Evolutionary conservation across 2,888 invertebrate genomes (phyloP), one percentile per base, ranked within the genome.

Genomic region (Isoperla grammatica): DNA sequence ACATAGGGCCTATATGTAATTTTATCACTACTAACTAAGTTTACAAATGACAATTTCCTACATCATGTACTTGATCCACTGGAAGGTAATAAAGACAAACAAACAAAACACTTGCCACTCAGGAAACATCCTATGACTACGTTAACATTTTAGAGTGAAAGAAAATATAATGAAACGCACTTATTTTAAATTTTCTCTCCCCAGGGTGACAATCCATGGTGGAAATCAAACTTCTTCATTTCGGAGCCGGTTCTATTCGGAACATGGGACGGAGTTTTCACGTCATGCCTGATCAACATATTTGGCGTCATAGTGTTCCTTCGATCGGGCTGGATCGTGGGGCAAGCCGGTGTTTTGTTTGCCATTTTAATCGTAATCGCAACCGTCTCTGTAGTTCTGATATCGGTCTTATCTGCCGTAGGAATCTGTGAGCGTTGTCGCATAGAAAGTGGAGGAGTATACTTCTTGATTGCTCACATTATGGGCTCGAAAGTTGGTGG

Each of bases 231-330:
- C 72, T 95, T 97, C 76, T 95, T 97, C 73, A 88, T 97, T 75
- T 93, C 94, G 35, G 93, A 96, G 74, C 95, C 95, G 37, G 90
- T 96, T 57, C 78, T 96, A 56, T 97, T 98, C 78, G 96, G 97
- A 12, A 95, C 95, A 1, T 97, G 94, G 93, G 97, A 97, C 76
- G 97, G 97, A 65, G 97, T 98, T 6, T 98, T 96, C 73, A 95
- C 96, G 58, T 95, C 96, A 56, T 96, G 95, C 73, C 85, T 98
- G 69, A 95, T 97, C 71, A 97, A 97, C 76, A 93, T 97, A 61
- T 95, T 98, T 78, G 96, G 97, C 70, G 96, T 97, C 0, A 95
- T 97, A 74, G 95, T 97, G 62, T 97, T 98, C 76, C 79, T 98
- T 61, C 81, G 97, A 69, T 93, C 95, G 63, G 97, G 97, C 64